Conservation (phyloP, 1,140 invertebrate genomes). For the Drosophila pandora region DNA sequence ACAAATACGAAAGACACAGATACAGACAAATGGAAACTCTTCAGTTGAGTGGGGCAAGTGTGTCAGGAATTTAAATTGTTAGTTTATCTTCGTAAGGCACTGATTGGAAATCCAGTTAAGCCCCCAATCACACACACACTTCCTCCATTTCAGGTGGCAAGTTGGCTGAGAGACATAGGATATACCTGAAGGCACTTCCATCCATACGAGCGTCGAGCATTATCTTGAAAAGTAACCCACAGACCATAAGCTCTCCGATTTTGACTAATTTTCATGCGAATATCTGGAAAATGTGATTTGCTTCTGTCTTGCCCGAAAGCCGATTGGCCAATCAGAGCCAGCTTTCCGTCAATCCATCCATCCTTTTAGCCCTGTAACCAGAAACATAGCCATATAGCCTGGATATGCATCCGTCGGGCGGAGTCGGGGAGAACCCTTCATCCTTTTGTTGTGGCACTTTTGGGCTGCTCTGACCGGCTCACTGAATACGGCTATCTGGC, state of each 20-base stretch:
- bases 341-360: conserved; percentile 2
- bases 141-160: conserved; percentile 12
- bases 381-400: not conserved
- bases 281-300: conserved; percentile 24
- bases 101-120: conserved; percentile 45
- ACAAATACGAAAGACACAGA: conserved; percentile 17
- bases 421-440: conserved; percentile 9
- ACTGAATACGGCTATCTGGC: conserved; percentile 43
- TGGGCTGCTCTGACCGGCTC: conserved; percentile 24
- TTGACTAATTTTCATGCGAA: conserved; percentile 31
- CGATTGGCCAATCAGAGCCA: conserved; percentile 22
- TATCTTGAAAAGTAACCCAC: conserved; percentile 16
- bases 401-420: conserved; percentile 4
- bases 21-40: conserved; percentile 14
- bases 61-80: conserved; percentile 74
- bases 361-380: not conserved
- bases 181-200: conserved; percentile 39
- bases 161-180: not conserved
- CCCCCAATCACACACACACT: not conserved
- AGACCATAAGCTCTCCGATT: conserved; percentile 27
- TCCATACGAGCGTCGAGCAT: conserved; percentile 28
- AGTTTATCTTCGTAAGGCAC: conserved; percentile 55
- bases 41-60: conserved; percentile 30
- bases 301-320: conserved; percentile 6
- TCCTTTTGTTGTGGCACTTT: conserved; percentile 49